Percentiles rank a stretch among this genome's conserved stretches.
These are phyloP conservation scores for Ophion ellenae DNA, from an alignment of 2,888 invertebrate species.

Conservation along the genomic window DNA sequence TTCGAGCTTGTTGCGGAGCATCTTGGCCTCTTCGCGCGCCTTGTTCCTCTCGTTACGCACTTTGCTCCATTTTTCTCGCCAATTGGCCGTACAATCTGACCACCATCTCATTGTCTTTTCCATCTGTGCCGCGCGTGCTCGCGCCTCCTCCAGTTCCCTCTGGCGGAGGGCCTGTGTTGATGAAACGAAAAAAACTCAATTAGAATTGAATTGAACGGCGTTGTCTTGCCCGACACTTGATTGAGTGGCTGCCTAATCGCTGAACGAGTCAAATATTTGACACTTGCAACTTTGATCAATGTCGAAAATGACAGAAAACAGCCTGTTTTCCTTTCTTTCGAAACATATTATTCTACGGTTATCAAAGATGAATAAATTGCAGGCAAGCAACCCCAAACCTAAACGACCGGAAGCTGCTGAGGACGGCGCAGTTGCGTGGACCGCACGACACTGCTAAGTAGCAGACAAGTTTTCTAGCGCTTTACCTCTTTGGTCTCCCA, in stretches of 20 bases:
- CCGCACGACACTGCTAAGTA: too few relatives aligned
- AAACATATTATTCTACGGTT: too few relatives aligned
- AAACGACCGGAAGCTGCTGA: neutral
- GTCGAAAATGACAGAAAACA: too few relatives aligned
- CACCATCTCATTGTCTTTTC: conserved; percentile 99
- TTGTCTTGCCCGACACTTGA: too few relatives aligned
- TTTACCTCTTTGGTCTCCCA: conserved; percentile 91
- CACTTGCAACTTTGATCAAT: too few relatives aligned
- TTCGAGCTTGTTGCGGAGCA: conserved; percentile 92
- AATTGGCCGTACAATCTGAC: conserved; percentile 98
- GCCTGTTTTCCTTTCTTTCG: too few relatives aligned
- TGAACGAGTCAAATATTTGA: too few relatives aligned
- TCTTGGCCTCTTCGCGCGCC: conserved; percentile 95
- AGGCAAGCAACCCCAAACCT: too few relatives aligned
- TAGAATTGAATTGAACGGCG: too few relatives aligned
- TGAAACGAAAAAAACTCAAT: neutral
- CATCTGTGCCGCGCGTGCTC: conserved; percentile 98
- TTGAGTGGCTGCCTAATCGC: too few relatives aligned
- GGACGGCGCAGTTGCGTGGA: neutral
- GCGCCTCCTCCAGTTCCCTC: conserved; percentile 96
- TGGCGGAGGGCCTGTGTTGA: conserved; percentile 86
- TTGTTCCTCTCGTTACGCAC: conserved; percentile 96
- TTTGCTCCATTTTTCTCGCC: conserved; percentile 98
- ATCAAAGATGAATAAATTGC: too few relatives aligned
- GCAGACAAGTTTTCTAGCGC: conserved; percentile 22